Base-by-base conservation (phyloP, 2,113 vertebrate genomes). In the Nansenia antarctica region DNA sequence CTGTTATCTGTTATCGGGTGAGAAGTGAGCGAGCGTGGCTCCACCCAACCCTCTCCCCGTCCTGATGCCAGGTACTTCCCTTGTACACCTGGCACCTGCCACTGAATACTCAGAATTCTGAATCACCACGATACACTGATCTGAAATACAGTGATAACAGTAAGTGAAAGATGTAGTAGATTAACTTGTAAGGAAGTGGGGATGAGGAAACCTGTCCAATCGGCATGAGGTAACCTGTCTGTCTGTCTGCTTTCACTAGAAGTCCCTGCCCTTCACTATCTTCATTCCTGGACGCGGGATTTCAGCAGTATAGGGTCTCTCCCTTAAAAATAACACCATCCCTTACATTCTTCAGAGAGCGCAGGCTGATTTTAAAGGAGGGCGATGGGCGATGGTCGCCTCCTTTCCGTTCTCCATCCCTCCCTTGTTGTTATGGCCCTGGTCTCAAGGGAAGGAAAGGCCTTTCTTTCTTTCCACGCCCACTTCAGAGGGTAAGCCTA, bases 311-410 rank as follows among this genome's bases (percentile, higher is more conserved):
- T 34, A 20, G 32, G 49, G 49, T 39, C 1, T 9, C 27, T 24
- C 53, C 55, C 42, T 2, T 0, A 63, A 35, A 76, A 70, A 81
- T 74, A 73, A 59, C 27, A 61, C 5, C 24, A 32, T 1, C 32
- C 29, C 32, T 58, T 15, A 62, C 24, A 12, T 63, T 66, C 31
- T 30, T 53, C 18, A 14, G 9, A n/a, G n/a, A n/a, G n/a, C 3
- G n/a, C 30, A 14, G 34, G 14, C 22, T n/a, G 22, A 7, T 47
- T 22, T 34, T 52, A 18, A 62, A 42, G 39, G 45, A 49, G 45
- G 18, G 45, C 20, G 18, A 64, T 61, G 15, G n/a, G n/a, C n/a
- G n/a, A n/a, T 66, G 49, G 26, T 52, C 4, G 29, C 59, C 53
- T 7, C 24, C 65, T 60, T 66, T 12, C n/a, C 18, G 29, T 69